Conservation (phyloP, 1,140 invertebrate genomes). For the Tetranychus cinnabarinus region DNA sequence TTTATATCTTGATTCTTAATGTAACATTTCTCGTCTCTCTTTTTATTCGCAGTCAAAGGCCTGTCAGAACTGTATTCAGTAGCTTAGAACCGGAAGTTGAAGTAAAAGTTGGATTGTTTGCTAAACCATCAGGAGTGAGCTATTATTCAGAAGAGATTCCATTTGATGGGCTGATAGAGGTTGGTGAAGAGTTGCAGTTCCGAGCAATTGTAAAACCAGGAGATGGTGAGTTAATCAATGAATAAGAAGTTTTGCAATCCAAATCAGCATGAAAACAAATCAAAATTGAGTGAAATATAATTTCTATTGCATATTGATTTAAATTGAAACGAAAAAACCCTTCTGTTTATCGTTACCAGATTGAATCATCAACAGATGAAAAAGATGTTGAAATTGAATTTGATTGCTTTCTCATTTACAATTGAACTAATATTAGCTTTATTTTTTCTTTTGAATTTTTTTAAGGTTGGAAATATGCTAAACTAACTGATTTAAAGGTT, state of each 20-base stretch:
- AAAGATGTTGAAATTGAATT: neutral
- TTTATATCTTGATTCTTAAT: neutral
- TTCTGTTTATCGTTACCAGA: no score
- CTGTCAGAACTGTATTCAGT: constrained; percentile 18
- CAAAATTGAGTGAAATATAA: neutral
- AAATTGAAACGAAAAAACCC: neutral
- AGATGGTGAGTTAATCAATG: constrained; percentile 26
- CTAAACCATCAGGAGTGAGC: constrained; percentile 15
- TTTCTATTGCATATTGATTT: neutral
- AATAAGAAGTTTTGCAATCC: no score
- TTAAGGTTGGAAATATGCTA: neutral
- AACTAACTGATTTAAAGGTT: neutral
- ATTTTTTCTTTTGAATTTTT: neutral
- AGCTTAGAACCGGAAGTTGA: constrained; percentile 31
- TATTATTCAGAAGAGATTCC: constrained; percentile 25
- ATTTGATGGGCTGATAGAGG: constrained; percentile 28
- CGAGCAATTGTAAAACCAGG: constrained; percentile 28
- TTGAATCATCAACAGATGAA: no score
- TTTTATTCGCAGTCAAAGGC: neutral
- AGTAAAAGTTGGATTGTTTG: constrained; percentile 30
- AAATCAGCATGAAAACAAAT: neutral
- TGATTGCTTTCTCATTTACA: neutral
- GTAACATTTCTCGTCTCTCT: constrained; percentile 17
- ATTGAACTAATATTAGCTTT: neutral
- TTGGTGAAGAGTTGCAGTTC: constrained; percentile 39